Conservation (phyloP, 1,140 invertebrate genomes). For the Diabrotica undecimpunctata region DNA sequence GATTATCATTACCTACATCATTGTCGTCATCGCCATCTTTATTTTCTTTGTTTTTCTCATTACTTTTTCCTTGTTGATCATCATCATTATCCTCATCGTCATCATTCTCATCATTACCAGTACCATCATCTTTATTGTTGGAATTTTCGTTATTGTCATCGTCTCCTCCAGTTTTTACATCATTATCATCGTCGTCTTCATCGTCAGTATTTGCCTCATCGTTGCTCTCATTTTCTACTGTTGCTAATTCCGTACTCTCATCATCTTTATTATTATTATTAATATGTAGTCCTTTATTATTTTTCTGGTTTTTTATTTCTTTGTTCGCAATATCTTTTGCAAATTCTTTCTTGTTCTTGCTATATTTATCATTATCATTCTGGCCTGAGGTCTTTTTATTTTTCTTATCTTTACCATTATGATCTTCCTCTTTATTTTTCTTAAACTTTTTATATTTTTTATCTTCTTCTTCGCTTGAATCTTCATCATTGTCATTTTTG, state of each 20-base stretch:
- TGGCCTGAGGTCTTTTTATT: background rate
- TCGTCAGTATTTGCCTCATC: conserved; percentile 7
- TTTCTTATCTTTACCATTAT: background rate
- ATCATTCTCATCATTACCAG: background rate
- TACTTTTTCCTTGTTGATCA: background rate
- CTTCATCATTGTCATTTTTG: background rate
- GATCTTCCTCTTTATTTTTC: background rate
- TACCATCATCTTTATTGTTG: conserved; percentile 14
- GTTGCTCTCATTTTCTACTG: background rate
- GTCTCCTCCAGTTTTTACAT: background rate
- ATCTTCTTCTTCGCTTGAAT: background rate
- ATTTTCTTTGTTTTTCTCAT: background rate
- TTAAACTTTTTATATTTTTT: background rate
- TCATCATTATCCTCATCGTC: conserved; percentile 16
- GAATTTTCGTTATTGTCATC: conserved; percentile 7
- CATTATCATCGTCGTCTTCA: background rate
- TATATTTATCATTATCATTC: background rate
- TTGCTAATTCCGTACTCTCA: background rate
- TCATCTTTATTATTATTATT: conserved; percentile 5
- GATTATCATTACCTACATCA: conserved; percentile 8
- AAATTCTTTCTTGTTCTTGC: background rate
- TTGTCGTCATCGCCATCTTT: conserved; percentile 15
- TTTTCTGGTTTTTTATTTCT: background rate
- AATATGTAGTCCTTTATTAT: background rate
- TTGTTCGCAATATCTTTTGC: background rate